phyloP scores from a whole-genome alignment of 1,140 invertebrate species.

The Polyergus mexicanus region DNA sequence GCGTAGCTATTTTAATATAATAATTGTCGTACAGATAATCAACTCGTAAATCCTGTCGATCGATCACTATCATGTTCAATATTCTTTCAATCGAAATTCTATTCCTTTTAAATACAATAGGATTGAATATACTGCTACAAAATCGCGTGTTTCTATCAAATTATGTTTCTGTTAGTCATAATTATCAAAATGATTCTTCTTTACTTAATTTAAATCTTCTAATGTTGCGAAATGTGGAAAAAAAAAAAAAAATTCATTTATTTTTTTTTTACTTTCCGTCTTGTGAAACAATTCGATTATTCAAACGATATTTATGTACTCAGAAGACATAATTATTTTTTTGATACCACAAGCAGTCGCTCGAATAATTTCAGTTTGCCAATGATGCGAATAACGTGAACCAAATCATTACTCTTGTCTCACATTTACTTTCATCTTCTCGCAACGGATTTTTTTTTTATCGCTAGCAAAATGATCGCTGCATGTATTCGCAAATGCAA shows the following conservation, averaged over 20 bases:
- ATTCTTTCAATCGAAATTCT: background rate
- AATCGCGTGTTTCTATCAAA: background rate
- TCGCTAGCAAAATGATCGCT: constrained; percentile 45
- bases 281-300: background rate
- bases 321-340: background rate
- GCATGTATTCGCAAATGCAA: constrained; percentile 21
- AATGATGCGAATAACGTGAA: background rate
- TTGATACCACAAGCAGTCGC: background rate
- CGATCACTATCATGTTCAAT: background rate
- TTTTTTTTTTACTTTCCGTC: too few relatives aligned
- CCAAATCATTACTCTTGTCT: background rate
- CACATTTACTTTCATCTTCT: constrained; percentile 20
- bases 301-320: background rate
- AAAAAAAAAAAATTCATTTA: too few relatives aligned
- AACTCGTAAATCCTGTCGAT: constrained; percentile 32
- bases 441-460: constrained; percentile 21
- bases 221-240: background rate
- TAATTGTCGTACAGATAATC: background rate
- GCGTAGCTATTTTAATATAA: constrained; percentile 29
- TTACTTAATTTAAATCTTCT: background rate
- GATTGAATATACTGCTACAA: constrained; percentile 8
- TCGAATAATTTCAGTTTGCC: background rate
- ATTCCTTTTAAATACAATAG: background rate
- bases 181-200: background rate
- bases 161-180: background rate